Evolutionary conservation across 2,113 vertebrate species (phyloP).

Genomic region (Orcinus orca): DNA sequence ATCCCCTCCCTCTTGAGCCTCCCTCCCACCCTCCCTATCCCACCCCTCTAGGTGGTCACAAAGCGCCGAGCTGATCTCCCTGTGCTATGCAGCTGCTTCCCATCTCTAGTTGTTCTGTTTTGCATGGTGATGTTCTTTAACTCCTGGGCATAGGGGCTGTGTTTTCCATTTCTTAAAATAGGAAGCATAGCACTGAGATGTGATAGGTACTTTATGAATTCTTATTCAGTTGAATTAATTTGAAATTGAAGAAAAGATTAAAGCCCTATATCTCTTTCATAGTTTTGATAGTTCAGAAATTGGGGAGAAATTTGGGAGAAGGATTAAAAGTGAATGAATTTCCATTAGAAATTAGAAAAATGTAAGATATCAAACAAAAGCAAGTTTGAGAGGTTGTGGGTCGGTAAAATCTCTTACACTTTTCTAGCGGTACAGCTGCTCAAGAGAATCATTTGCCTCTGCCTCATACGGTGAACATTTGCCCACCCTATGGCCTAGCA

Average conservation of each 20-base stretch:
- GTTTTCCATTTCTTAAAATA: not conserved
- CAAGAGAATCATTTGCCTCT: not conserved
- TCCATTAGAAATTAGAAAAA: not conserved
- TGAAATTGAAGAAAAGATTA: not conserved
- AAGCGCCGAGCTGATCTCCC: no score
- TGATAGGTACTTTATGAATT: not conserved
- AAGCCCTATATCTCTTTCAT: not conserved
- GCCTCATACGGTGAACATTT: not conserved
- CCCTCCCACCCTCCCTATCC: no score
- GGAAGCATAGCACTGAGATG: not conserved
- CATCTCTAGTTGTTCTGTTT: not conserved
- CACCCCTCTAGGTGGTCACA: no score
- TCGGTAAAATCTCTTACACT: not conserved
- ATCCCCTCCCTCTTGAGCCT: no score
- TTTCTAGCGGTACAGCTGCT: not conserved
- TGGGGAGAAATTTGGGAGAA: not conserved
- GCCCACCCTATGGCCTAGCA: not conserved
- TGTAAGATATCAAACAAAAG: conserved; percentile 21
- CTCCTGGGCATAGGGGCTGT: not conserved
- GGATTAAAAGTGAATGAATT: not conserved
- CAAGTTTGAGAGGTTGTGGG: not conserved
- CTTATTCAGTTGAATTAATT: conserved; percentile 16
- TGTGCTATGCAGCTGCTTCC: no score
- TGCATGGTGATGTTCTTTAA: not conserved
- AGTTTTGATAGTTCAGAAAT: not conserved